These are phyloP conservation scores for Phyllopteryx taeniolatus DNA, from an alignment of 2,113 vertebrate genomes.

Conservation along the genomic window DNA sequence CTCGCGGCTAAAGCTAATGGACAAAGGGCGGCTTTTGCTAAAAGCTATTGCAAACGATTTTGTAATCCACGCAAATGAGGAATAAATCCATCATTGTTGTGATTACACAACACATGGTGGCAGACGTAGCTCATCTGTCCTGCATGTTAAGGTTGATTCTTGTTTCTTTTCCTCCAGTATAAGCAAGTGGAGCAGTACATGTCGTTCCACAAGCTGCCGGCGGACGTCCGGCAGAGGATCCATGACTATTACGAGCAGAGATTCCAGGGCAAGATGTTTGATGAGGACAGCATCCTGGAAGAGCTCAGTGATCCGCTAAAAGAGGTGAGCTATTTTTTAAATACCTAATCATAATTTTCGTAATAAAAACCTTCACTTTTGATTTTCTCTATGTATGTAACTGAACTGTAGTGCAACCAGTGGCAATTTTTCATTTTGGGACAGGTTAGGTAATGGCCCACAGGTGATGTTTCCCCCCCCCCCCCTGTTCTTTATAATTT, in stretches of 20 bases:
- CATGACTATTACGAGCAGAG: slow-evolving; percentile 98
- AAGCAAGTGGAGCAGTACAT: slow-evolving; percentile 99
- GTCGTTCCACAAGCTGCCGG: slow-evolving; percentile 97
- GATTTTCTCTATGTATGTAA: too few species aligned
- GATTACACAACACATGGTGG: slow-evolving; percentile 44
- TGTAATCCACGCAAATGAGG: slow-evolving; percentile 59
- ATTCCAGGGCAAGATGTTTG: slow-evolving; percentile 98
- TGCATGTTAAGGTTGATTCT: slow-evolving; percentile 23
- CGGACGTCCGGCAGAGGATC: slow-evolving; percentile 93
- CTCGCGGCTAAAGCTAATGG: slow-evolving; percentile 32
- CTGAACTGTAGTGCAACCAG: too few species aligned
- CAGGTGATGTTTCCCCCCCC: too few species aligned
- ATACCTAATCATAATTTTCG: too few species aligned
- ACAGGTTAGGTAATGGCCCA: too few species aligned
- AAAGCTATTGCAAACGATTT: slow-evolving; percentile 52
- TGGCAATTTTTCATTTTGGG: too few species aligned
- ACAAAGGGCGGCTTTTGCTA: slow-evolving; percentile 42
- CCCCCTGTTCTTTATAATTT: too few species aligned
- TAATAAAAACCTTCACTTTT: too few species aligned
- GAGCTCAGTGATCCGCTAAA: slow-evolving; percentile 98
- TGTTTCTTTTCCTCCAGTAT: slow-evolving; percentile 75
- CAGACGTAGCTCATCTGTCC: slow-evolving; percentile 18
- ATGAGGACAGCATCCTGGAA: slow-evolving; percentile 93
- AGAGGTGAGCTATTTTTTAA: slow-evolving; percentile 75
- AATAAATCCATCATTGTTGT: slow-evolving; percentile 16